A percentile compares a stretch with the other conserved stretches of the same genome.
phyloP scores from a whole-genome alignment of 2,888 invertebrate species.

The Clistopyga incitator region DNA sequence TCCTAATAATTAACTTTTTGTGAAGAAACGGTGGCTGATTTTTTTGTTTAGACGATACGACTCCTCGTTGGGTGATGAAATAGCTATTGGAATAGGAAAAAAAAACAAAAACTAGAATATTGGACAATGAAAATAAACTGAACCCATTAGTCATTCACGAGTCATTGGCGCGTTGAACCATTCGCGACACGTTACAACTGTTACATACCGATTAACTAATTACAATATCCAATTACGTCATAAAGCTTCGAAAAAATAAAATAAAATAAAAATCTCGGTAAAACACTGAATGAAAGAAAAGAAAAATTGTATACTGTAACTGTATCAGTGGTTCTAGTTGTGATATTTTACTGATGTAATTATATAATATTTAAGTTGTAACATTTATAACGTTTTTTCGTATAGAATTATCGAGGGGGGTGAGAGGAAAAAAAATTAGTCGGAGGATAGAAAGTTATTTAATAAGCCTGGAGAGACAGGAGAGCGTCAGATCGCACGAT shows the following conservation, averaged over 20 bases:
- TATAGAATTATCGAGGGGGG: slow-evolving; percentile 53
- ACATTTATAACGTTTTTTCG: slow-evolving; percentile 63
- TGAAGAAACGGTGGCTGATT: slow-evolving; percentile 12
- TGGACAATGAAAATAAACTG: slow-evolving; percentile 33
- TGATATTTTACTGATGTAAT: slow-evolving; percentile 82
- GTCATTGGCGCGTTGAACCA: slow-evolving; percentile 71
- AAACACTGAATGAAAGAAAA: slow-evolving; percentile 49
- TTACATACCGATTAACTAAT: slow-evolving; percentile 66
- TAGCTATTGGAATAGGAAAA: slow-evolving; percentile 22
- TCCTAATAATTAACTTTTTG: slow-evolving; percentile 37
- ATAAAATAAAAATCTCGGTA: slow-evolving; percentile 22
- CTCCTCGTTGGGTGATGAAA: slow-evolving; percentile 7
- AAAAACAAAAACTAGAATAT: slow-evolving; percentile 38
- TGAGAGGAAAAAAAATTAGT: slow-evolving; percentile 49
- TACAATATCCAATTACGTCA: slow-evolving; percentile 46
- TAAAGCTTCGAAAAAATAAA: slow-evolving; percentile 33
- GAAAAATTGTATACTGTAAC: slow-evolving; percentile 75
- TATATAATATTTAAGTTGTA: slow-evolving; percentile 73
- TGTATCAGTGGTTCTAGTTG: slow-evolving; percentile 83
- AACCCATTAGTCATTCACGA: slow-evolving; percentile 69
- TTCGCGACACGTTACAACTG: slow-evolving; percentile 68
- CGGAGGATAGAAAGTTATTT: slow-evolving; percentile 48
- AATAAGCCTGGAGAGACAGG: slow-evolving; percentile 18
- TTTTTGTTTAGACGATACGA: slow-evolving; percentile 21
- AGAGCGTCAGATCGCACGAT: slow-evolving; percentile 20